Base-by-base conservation (phyloP, 2,113 vertebrate species). In the Crotalus horridus region DNA sequence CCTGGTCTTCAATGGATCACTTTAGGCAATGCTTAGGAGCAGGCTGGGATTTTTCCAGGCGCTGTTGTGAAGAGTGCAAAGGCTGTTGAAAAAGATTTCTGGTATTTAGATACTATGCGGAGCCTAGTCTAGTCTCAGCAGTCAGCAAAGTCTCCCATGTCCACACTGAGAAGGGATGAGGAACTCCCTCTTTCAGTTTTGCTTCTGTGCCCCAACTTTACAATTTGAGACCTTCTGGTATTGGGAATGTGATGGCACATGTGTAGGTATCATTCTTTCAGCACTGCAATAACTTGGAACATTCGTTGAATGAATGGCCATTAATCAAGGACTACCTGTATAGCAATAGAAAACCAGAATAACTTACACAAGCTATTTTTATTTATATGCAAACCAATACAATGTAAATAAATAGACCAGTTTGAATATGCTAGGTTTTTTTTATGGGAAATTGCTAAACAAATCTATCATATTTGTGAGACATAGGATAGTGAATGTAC, bases 361-460 rank as follows among this genome's bases (percentile, higher is more conserved):
- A 39, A 53, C 74, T 74, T 26, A 51, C 26, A 12, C 33, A 55
- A 24, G 10, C 33, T 92, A 4, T 87, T 58, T n/a, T 43, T 87
- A 46, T 54, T 90, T 92, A 90, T 39, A 55, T 48, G 13, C 33
- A 86, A 89, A 43, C 58, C 13, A 85, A 24, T n/a, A 9, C 48
- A 43, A 26, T 51, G 74, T 54, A 91, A 91, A 81, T 87, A 87
- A 89, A 46, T 24, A n/a, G 87, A 89, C 33, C 39, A 33, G 33
- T 3, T 88, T 39, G 48, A 23, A 81, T 39, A 61, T 29, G 59
- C 46, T 87, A 29, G 13, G 5, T 64, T 56, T 48, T 26, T 48
- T 92, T 92, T 58, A 90, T 85, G 51, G 88, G 48, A 90, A 59
- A 87, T 93, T 53, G 17, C n/a, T 54, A 64, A 58, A 59, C 12